These are phyloP conservation scores for Chelon labrosus DNA, from an alignment of 2,797 vertebrate genomes.

Conservation along the genomic window DNA sequence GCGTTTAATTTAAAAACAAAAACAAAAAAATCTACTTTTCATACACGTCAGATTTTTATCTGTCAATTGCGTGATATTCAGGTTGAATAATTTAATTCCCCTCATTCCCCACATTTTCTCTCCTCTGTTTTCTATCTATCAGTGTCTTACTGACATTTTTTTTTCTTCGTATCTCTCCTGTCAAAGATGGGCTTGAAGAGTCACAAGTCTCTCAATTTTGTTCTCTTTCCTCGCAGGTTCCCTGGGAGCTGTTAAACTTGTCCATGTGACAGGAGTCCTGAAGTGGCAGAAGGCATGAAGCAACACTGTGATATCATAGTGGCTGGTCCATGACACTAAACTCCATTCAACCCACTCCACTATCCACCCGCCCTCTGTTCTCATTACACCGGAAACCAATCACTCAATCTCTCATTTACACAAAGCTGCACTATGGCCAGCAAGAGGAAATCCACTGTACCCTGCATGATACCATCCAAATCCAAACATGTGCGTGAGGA, in stretches of 20 bases:
- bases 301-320: constrained; percentile 92
- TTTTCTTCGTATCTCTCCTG: constrained; percentile 13
- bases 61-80: constrained; percentile 7
- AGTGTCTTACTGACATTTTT: not conserved
- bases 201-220: constrained; percentile 40
- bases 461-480: constrained; percentile 99
- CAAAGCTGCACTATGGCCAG: constrained; percentile 90
- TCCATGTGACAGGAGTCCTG: constrained; percentile 77
- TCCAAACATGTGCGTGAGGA: constrained; percentile 89
- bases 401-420: constrained; percentile 71
- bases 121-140: not conserved
- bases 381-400: constrained; percentile 76
- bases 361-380: constrained; percentile 79
- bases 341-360: constrained; percentile 89
- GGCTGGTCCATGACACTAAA: constrained; percentile 84
- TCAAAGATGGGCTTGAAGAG: constrained; percentile 28
- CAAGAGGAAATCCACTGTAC: constrained; percentile 98
- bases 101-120: not conserved
- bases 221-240: constrained; percentile 70
- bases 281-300: constrained; percentile 84
- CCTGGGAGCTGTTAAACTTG: constrained; percentile 69
- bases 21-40: constrained; percentile 17
- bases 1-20: constrained; percentile 32
- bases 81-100: constrained; percentile 13
- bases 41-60: constrained; percentile 5